Percentiles rank a stretch among this genome's conserved stretches.
These are phyloP conservation scores for Oophaga pumilio DNA, from an alignment of 2,113 vertebrate genomes.

Conservation along the genomic window DNA sequence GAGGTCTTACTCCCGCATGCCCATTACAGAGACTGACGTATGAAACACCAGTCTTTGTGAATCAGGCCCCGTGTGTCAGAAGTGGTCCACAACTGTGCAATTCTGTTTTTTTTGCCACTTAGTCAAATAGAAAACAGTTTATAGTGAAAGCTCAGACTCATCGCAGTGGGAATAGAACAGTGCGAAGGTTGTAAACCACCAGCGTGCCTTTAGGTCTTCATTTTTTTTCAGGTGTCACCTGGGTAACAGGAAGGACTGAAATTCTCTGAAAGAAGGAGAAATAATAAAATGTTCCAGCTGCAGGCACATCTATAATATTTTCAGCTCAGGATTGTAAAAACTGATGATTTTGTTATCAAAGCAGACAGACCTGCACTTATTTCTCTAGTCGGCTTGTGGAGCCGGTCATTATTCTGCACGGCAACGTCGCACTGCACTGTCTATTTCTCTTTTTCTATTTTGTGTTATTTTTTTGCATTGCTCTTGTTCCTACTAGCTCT, in stretches of 20 bases:
- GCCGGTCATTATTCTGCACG: constrained; percentile 66
- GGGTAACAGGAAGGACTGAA: background rate
- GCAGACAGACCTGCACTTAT: constrained; percentile 65
- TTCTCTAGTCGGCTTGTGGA: constrained; percentile 62
- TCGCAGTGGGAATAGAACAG: background rate
- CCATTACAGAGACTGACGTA: too few relatives aligned
- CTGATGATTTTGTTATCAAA: constrained; percentile 71
- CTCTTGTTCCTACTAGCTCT: background rate
- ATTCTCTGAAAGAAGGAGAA: background rate
- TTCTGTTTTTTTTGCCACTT: background rate
- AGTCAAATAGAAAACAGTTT: background rate
- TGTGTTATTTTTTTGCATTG: constrained; percentile 29
- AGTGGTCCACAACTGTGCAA: background rate
- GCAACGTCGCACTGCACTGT: constrained; percentile 60
- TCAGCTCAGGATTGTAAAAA: constrained; percentile 66
- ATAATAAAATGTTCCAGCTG: constrained; percentile 63
- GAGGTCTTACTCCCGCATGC: too few relatives aligned
- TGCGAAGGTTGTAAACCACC: background rate
- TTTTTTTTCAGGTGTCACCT: background rate
- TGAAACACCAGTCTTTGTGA: too few relatives aligned
- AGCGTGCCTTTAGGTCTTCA: background rate
- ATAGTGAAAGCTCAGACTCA: background rate
- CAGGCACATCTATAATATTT: constrained; percentile 64
- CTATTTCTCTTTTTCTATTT: constrained; percentile 58
- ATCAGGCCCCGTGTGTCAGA: too few relatives aligned